Conservation (phyloP, 2,113 vertebrate genomes). For the Eonycteris spelaea region DNA sequence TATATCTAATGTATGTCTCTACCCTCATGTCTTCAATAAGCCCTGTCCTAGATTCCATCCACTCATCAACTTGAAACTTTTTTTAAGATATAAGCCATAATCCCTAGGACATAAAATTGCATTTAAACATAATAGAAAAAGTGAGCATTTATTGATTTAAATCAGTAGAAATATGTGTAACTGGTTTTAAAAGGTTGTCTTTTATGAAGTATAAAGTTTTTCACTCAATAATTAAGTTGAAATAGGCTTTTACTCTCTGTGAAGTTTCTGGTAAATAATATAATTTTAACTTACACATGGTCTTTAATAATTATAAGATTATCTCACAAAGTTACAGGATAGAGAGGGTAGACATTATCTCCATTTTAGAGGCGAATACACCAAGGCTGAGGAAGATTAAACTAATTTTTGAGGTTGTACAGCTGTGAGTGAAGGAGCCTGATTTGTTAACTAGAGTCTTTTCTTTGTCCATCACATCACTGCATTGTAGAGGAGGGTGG, state of each 20-base stretch:
- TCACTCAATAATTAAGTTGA: neutral
- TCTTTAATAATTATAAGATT: neutral
- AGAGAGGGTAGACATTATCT: neutral
- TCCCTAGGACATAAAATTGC: neutral
- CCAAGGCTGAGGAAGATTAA: neutral
- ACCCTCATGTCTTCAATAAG: neutral
- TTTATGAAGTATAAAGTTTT: neutral
- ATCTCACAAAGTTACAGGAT: neutral
- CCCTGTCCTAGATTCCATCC: neutral
- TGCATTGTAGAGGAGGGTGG: neutral
- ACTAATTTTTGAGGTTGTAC: neutral
- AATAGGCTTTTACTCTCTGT: neutral
- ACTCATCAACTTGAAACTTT: neutral
- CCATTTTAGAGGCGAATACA: neutral
- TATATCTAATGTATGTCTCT: neutral
- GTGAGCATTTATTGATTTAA: neutral
- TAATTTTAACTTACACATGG: neutral
- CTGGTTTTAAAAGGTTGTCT: neutral
- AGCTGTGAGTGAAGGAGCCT: neutral
- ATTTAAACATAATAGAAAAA: neutral
- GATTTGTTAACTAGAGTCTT: neutral
- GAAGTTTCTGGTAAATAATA: neutral
- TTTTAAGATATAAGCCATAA: neutral
- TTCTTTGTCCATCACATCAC: neutral
- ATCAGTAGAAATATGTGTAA: neutral